Conservation (phyloP, 35 echinoderm and acorn worm genomes). For the Ophiothrix spiculata region DNA sequence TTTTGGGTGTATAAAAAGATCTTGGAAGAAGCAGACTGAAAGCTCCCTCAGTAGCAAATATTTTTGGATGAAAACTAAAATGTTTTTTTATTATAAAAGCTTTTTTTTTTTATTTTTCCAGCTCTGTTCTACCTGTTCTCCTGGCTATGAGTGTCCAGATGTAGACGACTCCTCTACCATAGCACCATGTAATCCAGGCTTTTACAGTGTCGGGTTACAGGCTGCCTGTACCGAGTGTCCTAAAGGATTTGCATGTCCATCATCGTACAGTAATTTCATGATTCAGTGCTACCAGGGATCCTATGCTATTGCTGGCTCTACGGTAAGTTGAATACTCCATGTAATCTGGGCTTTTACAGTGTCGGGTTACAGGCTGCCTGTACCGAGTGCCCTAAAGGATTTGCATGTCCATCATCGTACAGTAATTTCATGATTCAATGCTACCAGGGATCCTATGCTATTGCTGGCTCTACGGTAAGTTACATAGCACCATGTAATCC, state of each 20-base stretch:
- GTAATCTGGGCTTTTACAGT: too few species aligned
- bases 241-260: conserved; percentile 77
- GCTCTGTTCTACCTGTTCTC: conserved; percentile 68
- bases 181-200: conserved; percentile 41
- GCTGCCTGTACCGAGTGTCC: conserved; percentile 59
- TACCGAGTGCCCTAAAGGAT: too few species aligned
- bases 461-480: too few species aligned
- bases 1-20: too few species aligned
- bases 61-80: too few species aligned
- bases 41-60: too few species aligned
- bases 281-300: conserved; percentile 64
- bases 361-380: too few species aligned
- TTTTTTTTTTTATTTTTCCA: conserved; percentile 29
- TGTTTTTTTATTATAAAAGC: not conserved
- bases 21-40: too few species aligned
- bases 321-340: conserved; percentile 48
- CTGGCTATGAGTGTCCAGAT: conserved; percentile 92
- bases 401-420: too few species aligned
- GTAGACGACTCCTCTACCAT: conserved; percentile 32
- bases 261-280: conserved; percentile 62
- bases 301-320: conserved; percentile 61
- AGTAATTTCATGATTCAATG: too few species aligned
- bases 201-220: conserved; percentile 74
- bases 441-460: too few species aligned
- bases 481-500: too few species aligned